Evolutionary conservation across 2,888 invertebrate genomes (phyloP), one percentile per base, ranked within the genome.

Genomic region (Idaea aversata): DNA sequence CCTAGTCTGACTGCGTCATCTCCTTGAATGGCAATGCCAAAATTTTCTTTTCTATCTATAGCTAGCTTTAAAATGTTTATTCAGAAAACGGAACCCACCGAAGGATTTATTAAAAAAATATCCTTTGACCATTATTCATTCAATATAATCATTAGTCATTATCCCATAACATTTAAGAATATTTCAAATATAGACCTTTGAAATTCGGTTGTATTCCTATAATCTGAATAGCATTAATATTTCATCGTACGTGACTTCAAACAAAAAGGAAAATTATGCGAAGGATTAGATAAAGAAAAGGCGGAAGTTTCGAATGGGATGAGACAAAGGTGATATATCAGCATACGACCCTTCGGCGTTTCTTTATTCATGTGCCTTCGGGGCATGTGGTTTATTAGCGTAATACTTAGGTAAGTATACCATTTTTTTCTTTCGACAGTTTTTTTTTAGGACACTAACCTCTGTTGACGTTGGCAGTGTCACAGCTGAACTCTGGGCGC

Each of bases 401-500:
- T 47, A 47, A 47, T 47, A 47, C 47, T 36, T 7, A 36, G 0
- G 5, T 36, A 36, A 36, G 36, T 5, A 36, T 36, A 69, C 76
- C 77, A 78, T 77, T 71, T 76, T 82, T 79, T 83, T 82, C 77
- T 76, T 77, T 81, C 77, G 77, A 64, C 78, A 76, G 78, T 82
- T 88, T 87, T 81, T n/a, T 88, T 91, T 88, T 89, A 82, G 89
- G 88, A 82, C 88, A 85, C 77, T 89, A 87, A 90, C 91, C 91
- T 90, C 83, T 89, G 85, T 88, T 88, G 84, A 84, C 87, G 88
- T 90, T 91, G 91, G 91, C 91, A 86, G 86, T 90, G 88, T 88
- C 90, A 86, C 88, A 84, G 80, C 76, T 73, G 76, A 74, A 63
- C 69, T 73, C 84, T 93, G 91, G 92, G 88, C 76, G 70, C 66